These are phyloP conservation scores for Muricea muricata DNA, from an alignment of 92 coral and sea anemone genomes.

Conservation along the genomic window DNA sequence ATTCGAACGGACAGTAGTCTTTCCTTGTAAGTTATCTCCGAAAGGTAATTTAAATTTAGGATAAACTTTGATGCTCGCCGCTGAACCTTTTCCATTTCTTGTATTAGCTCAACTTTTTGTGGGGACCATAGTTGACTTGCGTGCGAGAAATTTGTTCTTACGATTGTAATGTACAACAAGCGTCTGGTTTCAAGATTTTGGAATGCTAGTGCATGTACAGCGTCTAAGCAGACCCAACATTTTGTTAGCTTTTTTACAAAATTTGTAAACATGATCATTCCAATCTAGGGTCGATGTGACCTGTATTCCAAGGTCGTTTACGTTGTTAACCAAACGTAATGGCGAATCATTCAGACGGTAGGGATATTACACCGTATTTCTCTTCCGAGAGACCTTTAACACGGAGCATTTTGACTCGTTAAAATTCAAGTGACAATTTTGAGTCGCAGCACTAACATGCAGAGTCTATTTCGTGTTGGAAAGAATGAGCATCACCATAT, in stretches of 20 bases:
- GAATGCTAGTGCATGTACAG: neutral
- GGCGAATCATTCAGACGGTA: too few species aligned
- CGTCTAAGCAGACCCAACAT: constrained; percentile 18
- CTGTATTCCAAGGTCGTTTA: neutral
- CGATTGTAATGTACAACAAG: neutral
- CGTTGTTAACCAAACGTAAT: too few species aligned
- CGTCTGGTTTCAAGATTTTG: neutral
- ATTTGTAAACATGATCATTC: neutral
- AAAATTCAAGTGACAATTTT: too few species aligned
- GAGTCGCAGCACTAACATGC: too few species aligned
- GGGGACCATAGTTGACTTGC: constrained; percentile 10
- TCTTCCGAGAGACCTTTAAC: too few species aligned
- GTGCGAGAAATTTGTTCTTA: neutral
- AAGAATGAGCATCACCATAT: neutral
- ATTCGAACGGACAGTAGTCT: neutral
- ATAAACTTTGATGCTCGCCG: too few species aligned
- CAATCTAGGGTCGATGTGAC: neutral
- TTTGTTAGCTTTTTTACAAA: neutral
- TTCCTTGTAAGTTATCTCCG: constrained; percentile 2
- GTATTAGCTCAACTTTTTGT: too few species aligned
- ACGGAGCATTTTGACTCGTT: too few species aligned
- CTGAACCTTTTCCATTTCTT: neutral
- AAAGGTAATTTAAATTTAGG: neutral
- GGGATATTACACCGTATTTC: too few species aligned
- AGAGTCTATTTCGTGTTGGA: neutral